Conservation (phyloP, 2,888 invertebrate species). For the Eilema griseolum region DNA sequence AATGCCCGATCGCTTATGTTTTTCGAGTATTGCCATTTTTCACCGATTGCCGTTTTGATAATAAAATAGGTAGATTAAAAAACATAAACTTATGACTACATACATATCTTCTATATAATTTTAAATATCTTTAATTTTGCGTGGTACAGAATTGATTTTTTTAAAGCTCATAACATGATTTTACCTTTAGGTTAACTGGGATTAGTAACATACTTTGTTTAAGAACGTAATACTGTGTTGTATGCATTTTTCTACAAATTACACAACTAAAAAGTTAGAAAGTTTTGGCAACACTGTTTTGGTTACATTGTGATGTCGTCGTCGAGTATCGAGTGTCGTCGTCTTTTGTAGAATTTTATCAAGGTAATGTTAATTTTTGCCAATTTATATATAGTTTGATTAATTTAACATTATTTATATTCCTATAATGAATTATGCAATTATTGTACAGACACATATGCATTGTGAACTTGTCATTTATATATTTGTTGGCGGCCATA, state of each 20-base stretch:
- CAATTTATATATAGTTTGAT: conserved; percentile 24
- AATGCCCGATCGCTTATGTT: background rate
- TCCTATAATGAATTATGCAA: conserved; percentile 9
- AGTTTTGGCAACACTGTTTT: conserved; percentile 50
- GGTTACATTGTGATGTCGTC: conserved; percentile 81
- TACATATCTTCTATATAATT: background rate
- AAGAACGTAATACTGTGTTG: background rate
- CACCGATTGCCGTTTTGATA: background rate
- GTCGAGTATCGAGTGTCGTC: conserved; percentile 83
- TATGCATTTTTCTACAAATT: background rate
- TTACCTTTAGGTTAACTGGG: background rate
- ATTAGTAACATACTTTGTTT: background rate
- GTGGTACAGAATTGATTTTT: background rate
- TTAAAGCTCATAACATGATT: background rate
- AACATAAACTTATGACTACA: background rate
- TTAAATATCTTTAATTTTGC: background rate
- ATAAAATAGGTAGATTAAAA: background rate
- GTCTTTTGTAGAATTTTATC: conserved; percentile 85
- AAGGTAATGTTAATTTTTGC: conserved; percentile 70
- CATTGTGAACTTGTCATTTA: conserved; percentile 42
- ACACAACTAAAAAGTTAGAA: conserved; percentile 1
- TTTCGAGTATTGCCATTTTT: background rate
- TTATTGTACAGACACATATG: conserved; percentile 4
- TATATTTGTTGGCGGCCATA: conserved; percentile 76
- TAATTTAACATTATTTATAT: conserved; percentile 15